phyloP scores from a whole-genome alignment of 2,888 invertebrate species.

The Cylloceria caligata region DNA sequence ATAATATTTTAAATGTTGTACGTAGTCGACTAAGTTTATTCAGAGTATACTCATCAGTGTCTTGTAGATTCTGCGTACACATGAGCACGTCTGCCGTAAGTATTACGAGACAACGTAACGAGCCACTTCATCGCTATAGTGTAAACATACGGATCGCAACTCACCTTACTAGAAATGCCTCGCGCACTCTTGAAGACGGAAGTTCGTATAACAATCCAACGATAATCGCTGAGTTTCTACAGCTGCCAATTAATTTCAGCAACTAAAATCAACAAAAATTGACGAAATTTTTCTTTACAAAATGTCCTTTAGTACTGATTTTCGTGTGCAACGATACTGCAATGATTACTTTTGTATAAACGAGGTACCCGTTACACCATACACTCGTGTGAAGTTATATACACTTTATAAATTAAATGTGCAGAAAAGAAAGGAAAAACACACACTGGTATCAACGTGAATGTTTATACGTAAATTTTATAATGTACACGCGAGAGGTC shows the following conservation, averaged over 20 bases:
- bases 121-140: background rate
- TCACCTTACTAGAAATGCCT: slow-evolving; percentile 21
- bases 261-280: background rate
- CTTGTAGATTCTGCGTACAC: too few species aligned
- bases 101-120: background rate
- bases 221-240: background rate
- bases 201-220: background rate
- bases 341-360: background rate
- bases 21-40: too few species aligned
- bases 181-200: slow-evolving; percentile 1
- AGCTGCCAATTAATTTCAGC: background rate
- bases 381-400: background rate
- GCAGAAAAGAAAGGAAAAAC: background rate
- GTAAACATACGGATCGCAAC: slow-evolving; percentile 13
- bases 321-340: background rate
- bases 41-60: too few species aligned
- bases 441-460: background rate
- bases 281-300: background rate
- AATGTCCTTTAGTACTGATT: background rate
- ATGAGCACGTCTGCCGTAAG: background rate
- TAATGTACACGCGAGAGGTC: background rate
- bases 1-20: too few species aligned
- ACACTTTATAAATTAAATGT: background rate
- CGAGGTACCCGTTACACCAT: background rate
- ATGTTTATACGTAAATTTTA: slow-evolving; percentile 11